Conservation (phyloP, 2,797 vertebrate genomes). For the Apogon hyalosoma region DNA sequence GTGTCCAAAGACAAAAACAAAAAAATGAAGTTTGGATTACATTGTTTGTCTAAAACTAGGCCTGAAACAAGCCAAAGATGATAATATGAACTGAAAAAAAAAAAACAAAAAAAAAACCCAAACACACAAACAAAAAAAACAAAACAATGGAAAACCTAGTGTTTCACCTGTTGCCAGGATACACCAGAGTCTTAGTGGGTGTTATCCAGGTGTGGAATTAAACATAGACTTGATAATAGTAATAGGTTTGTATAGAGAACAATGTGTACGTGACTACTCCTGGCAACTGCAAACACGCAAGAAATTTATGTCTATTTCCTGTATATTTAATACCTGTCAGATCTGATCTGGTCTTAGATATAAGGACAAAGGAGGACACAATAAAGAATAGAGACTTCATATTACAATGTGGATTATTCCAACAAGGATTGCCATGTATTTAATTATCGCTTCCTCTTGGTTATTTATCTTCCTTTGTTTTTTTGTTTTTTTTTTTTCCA, state of each 20-base stretch:
- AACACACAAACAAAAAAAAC: no score
- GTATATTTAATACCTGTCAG: not conserved
- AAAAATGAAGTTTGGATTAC: conserved; percentile 20
- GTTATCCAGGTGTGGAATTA: conserved; percentile 26
- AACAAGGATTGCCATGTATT: not conserved
- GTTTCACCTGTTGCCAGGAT: conserved; percentile 32
- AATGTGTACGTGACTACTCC: conserved; percentile 20
- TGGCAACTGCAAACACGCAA: conserved; percentile 31
- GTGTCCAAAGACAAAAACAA: not conserved
- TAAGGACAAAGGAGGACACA: not conserved
- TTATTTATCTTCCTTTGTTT: not conserved
- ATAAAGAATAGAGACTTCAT: not conserved
- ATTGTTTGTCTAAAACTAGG: conserved; percentile 3
- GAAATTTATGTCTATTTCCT: not conserved
- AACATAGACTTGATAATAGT: conserved; percentile 16
- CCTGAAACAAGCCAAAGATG: not conserved
- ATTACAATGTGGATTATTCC: conserved; percentile 1
- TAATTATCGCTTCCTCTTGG: not conserved
- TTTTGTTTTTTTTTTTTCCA: not conserved
- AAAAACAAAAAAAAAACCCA: conserved; percentile 20
- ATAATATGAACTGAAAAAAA: conserved; percentile 4
- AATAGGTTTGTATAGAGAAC: conserved; percentile 21
- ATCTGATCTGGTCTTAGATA: not conserved
- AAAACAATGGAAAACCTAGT: conserved; percentile 9
- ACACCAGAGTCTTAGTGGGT: conserved; percentile 26